Conservation (phyloP, 2,888 invertebrate genomes). For the Rhamnusium bicolor region DNA sequence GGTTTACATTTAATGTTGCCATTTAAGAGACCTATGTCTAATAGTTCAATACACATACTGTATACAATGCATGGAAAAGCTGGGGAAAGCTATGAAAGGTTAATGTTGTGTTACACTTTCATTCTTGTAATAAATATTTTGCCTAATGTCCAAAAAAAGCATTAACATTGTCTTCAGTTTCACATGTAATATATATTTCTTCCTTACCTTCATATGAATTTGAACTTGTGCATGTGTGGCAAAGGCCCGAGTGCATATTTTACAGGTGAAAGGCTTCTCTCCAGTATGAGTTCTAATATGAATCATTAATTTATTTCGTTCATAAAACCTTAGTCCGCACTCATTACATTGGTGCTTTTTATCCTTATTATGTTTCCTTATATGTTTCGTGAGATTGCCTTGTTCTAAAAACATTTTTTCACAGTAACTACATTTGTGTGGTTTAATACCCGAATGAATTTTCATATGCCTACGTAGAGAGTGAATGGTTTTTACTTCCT, state of each 20-base stretch:
- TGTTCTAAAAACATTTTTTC: slow-evolving; percentile 54
- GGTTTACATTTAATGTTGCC: too few relatives aligned
- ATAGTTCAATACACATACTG: too few relatives aligned
- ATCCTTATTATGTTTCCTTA: slow-evolving; percentile 56
- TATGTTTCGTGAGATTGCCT: slow-evolving; percentile 58
- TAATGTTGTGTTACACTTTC: too few relatives aligned
- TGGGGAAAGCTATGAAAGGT: too few relatives aligned
- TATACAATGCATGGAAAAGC: too few relatives aligned
- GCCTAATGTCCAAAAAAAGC: too few relatives aligned
- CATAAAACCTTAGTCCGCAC: slow-evolving; percentile 60
- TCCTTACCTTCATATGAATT: slow-evolving; percentile 57
- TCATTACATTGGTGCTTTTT: slow-evolving; percentile 60
- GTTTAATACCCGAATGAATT: slow-evolving; percentile 52
- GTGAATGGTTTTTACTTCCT: slow-evolving; percentile 51
- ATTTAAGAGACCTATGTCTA: too few relatives aligned
- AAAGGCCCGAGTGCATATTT: slow-evolving; percentile 55
- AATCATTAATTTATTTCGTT: slow-evolving; percentile 58
- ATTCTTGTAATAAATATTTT: too few relatives aligned
- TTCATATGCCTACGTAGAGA: slow-evolving; percentile 54
- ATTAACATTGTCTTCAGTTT: not conserved
- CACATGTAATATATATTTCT: too few relatives aligned
- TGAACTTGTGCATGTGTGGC: slow-evolving; percentile 56
- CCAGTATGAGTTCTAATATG: slow-evolving; percentile 60
- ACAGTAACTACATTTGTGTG: slow-evolving; percentile 52
- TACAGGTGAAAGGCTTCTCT: slow-evolving; percentile 59